Conservation (phyloP, 2,888 invertebrate species). For the Melipona bicolor region DNA sequence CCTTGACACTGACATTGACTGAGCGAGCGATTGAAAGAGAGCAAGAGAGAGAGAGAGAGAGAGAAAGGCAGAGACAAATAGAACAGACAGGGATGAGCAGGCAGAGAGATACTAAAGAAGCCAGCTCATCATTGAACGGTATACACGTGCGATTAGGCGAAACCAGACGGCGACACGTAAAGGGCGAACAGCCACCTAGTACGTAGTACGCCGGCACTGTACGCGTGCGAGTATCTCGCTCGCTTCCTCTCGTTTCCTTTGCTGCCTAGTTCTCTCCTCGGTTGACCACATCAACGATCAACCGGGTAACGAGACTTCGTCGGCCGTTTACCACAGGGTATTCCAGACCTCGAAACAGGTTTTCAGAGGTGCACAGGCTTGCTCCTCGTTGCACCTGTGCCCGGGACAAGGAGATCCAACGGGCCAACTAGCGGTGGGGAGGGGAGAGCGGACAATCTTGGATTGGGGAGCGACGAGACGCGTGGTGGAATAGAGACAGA, state of each 20-base stretch:
- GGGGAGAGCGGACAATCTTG: conserved; percentile 72
- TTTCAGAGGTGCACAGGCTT: conserved; percentile 57
- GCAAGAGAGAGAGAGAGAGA: background rate
- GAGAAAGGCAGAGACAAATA: background rate
- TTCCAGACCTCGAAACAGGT: conserved; percentile 72
- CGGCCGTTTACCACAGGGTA: conserved; percentile 58
- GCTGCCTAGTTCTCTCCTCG: conserved; percentile 6
- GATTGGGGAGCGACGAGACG: conserved; percentile 71
- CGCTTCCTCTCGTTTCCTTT: conserved; percentile 11
- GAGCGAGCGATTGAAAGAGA: conserved; percentile 51
- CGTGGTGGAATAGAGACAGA: conserved; percentile 74
- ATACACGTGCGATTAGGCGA: conserved; percentile 49
- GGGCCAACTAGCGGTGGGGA: conserved; percentile 30
- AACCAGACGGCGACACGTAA: conserved; percentile 27
- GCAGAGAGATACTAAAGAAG: background rate
- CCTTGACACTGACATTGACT: conserved; percentile 84
- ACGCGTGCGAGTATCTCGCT: conserved; percentile 8
- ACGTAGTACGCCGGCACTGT: background rate
- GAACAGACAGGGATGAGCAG: background rate
- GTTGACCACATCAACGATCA: conserved; percentile 53
- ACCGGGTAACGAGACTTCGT: conserved; percentile 65
- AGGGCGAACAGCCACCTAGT: background rate
- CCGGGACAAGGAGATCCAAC: conserved; percentile 63
- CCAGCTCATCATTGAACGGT: conserved; percentile 9
- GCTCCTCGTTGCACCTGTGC: conserved; percentile 73